These are phyloP conservation scores for Pygmarrhopalites habei DNA, from an alignment of 1,140 invertebrate genomes.

Conservation along the genomic window DNA sequence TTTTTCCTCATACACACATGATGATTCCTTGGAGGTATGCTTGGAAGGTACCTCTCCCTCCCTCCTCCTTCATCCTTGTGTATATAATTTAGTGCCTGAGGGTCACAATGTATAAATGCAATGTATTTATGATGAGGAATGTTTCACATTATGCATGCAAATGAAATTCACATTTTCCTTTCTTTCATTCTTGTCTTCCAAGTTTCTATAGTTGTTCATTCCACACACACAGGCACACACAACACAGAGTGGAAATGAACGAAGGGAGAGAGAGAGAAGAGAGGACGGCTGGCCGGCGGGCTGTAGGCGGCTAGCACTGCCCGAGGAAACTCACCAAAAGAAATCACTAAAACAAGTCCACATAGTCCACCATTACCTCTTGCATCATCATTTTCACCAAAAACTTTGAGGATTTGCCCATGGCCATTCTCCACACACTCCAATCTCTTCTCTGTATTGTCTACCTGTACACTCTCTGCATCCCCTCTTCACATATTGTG, in stretches of 20 bases:
- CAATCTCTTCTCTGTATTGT: no score
- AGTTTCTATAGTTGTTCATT: no score
- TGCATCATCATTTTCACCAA: slow-evolving; percentile 5
- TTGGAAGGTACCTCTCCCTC: no score
- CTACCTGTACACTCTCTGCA: no score
- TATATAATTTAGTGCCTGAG: slow-evolving; percentile 28
- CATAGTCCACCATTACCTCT: background rate
- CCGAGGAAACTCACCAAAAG: slow-evolving; percentile 18
- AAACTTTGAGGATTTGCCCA: slow-evolving; percentile 1
- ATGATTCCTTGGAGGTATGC: slow-evolving; percentile 4
- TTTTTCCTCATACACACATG: no score
- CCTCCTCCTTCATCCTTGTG: no score
- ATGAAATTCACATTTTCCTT: slow-evolving; percentile 24
- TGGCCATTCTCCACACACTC: slow-evolving; percentile 5
- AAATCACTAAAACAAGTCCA: slow-evolving; percentile 11
- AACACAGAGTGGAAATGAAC: background rate
- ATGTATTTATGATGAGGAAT: slow-evolving; percentile 37
- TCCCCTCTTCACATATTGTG: no score
- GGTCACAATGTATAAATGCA: no score
- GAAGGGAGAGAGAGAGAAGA: slow-evolving; percentile 3
- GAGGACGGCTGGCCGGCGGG: slow-evolving; percentile 15
- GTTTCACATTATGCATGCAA: slow-evolving; percentile 35
- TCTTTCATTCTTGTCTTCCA: background rate
- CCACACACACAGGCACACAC: no score
- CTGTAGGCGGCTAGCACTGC: slow-evolving; percentile 27